Base-by-base conservation (phyloP, 2,113 vertebrate genomes). In the Todiramphus chloris region DNA sequence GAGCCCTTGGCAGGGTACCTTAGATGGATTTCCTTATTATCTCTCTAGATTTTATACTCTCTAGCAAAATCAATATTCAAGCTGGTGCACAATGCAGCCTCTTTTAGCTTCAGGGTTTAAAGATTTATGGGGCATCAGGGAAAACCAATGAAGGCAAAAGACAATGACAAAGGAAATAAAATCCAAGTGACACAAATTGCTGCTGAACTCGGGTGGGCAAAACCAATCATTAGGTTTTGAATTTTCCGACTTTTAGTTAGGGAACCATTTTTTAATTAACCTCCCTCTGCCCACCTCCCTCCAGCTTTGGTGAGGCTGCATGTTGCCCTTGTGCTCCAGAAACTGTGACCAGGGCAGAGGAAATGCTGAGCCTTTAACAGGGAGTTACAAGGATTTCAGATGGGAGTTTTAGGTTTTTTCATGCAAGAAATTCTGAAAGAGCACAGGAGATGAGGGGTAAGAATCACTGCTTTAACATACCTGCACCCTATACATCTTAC, bases 11-110 rank as follows among this genome's bases (percentile, higher is more conserved):
- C 92, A 93, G 78, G 82, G 67, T 92, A 86, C 46, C 79, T 93
- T 72, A 94, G 96, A 92, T 91, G 73, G 51, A 93, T 95, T 91
- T 95, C 48, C 64, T 94, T 90, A 89, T 93, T 94, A 87, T 96
- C 81, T 91, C 62, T 79, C 44, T 91, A 87, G 87, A 93, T 94
- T 96, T 95, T 93, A 82, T 94, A 87, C 48, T 93, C 73, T 94
- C 79, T 93, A 82, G 46, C 66, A 97, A 94, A 96, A 96, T 89
- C 89, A 85, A 16, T 95, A 94, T 87, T 91, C 82, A 94, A 93
- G 66, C 69, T 91, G 81, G 58, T 93, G 48, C 81, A 87, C 69
- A 82, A 79, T 43, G 80, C 31, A 70, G 63, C 37, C 46, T 90
- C 31, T 88, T 90, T 88, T 94, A 91, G 53, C 81, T 95, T 91